phyloP scores from a whole-genome alignment of 2,888 invertebrate genomes.

The Stenchaetothrips biformis region DNA sequence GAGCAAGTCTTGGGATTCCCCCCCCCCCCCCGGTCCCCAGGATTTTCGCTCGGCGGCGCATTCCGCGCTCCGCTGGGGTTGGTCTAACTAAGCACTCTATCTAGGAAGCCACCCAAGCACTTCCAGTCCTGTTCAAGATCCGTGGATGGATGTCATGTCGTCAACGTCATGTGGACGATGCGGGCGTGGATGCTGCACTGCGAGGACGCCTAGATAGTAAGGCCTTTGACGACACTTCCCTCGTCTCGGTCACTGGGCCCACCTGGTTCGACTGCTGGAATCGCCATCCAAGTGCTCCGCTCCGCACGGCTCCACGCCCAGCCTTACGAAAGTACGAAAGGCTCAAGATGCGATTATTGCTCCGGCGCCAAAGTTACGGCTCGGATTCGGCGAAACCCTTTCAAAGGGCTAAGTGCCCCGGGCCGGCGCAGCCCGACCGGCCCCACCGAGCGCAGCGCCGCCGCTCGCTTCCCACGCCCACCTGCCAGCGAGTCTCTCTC shows the following conservation, averaged over 20 bases:
- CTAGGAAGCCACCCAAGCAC: too few relatives aligned
- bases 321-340: background rate
- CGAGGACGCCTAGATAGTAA: too few relatives aligned
- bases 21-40: too few relatives aligned
- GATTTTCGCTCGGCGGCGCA: too few relatives aligned
- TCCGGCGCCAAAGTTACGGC: background rate
- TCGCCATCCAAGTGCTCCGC: background rate
- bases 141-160: too few relatives aligned
- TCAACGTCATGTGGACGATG: too few relatives aligned
- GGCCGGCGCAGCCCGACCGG: background rate
- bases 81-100: too few relatives aligned
- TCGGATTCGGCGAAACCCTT: background rate
- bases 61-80: too few relatives aligned
- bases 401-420: background rate
- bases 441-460: background rate
- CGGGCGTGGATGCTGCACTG: too few relatives aligned
- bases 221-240: too few relatives aligned
- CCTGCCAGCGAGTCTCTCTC: background rate
- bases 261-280: background rate
- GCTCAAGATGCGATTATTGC: background rate
- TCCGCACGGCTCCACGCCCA: background rate
- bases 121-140: too few relatives aligned
- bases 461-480: background rate
- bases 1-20: background rate
- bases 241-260: too few relatives aligned